Evolutionary conservation across 2,888 invertebrate genomes (phyloP), one percentile per base, ranked within the genome.

Genomic region (Tridacna crocea): DNA sequence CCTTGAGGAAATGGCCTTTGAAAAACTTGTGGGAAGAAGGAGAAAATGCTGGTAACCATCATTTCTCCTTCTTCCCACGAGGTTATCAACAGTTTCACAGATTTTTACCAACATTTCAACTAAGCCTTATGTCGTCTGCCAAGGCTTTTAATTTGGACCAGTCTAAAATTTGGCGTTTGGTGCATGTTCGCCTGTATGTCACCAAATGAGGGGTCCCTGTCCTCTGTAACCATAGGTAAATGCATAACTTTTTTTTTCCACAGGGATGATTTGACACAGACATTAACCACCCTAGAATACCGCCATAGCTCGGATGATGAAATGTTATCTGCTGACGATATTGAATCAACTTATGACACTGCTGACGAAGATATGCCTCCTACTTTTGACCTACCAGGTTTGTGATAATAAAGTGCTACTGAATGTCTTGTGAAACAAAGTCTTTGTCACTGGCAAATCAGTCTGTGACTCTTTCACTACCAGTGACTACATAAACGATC

Each of bases 251-350:
- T 36, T 36, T 36, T 36, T 36, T 36, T 36, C 81, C 85, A 12
- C 90, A 94, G 94, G 84, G 92, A 93, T 76, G 89, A 88, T 72
- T 88, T 94, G 75, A 94, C 94, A 0, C 88, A 85, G 26, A 90
- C 90, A 24, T 79, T 94, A 79, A 91, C 94, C 13, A 81, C 89
- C 73, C 87, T 94, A 82, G 93, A 94, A 77, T 92, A 90, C 66
- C 91, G 92, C 6, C 92, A 91, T 73, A 92, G 92, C 80, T 97
- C 97, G 0, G 98, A 98, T 94, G 98, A 98, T 94, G 98, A 98
- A 94, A 95, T 98, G 93, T 95, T 98, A 72, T 96, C 96, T 79
- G 94, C 95, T 15, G 96, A 96, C 85, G 96, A 96, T 73, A 80
- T 89, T 26, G 93, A 93, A 51, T 90, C 89, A 63, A 88, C 87